These are phyloP conservation scores for Chaetodon trifasciatus DNA, from an alignment of 2,797 vertebrate genomes.

Conservation along the genomic window DNA sequence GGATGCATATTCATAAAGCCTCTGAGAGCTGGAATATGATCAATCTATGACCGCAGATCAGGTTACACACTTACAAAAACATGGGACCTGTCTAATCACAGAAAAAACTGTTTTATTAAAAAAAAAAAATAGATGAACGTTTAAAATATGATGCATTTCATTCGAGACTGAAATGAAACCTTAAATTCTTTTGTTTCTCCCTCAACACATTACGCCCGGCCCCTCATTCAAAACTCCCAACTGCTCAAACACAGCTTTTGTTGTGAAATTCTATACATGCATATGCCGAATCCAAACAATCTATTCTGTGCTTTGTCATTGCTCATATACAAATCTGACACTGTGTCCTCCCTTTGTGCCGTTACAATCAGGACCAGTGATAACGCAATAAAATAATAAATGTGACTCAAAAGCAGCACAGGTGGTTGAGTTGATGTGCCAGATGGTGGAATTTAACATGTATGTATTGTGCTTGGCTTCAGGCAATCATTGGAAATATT, in stretches of 20 bases:
- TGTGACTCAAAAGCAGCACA: conserved; percentile 37
- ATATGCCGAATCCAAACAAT: conserved; percentile 44
- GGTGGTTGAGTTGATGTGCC: conserved; percentile 40
- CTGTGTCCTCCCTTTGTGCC: conserved; percentile 35
- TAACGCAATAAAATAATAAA: conserved; percentile 43
- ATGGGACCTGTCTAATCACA: background rate
- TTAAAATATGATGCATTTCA: background rate
- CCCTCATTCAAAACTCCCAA: conserved; percentile 36
- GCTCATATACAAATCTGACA: conserved; percentile 5
- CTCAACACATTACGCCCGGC: background rate
- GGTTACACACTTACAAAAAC: conserved; percentile 3
- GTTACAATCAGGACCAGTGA: conserved; percentile 12
- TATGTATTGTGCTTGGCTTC: conserved; percentile 38
- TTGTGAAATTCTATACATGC: conserved; percentile 35
- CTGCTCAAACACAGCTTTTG: conserved; percentile 48
- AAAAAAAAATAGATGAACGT: background rate
- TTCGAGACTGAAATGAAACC: conserved; percentile 1
- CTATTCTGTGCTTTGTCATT: conserved; percentile 26
- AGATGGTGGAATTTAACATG: conserved; percentile 55
- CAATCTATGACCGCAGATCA: conserved; percentile 32
- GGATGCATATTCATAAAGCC: conserved; percentile 25
- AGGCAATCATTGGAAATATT: conserved; percentile 37
- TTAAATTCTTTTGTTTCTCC: conserved; percentile 7
- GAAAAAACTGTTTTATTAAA: background rate
- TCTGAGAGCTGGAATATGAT: conserved; percentile 29